Evolutionary conservation across 1,140 invertebrate genomes (phyloP).

Genomic region (Stegodyphus dumicola): DNA sequence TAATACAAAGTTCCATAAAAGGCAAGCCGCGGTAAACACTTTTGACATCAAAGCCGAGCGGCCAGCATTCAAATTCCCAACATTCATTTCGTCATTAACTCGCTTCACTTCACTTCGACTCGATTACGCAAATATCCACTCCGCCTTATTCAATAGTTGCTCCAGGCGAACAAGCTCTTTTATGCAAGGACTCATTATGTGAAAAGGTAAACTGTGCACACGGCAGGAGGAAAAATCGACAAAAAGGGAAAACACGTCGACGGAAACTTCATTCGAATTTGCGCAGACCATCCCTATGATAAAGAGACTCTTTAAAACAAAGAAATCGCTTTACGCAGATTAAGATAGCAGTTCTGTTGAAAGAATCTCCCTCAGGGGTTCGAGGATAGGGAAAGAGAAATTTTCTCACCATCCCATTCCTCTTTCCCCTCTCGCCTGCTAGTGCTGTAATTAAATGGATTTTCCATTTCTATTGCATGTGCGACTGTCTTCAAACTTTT

Average conservation of each 20-base stretch:
- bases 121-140: neutral
- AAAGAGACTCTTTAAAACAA: slow-evolving; percentile 25
- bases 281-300: neutral
- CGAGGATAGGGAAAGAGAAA: too few species aligned
- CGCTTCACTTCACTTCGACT: slow-evolving; percentile 7
- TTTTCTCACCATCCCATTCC: too few species aligned
- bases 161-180: neutral
- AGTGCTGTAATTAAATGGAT: slow-evolving; percentile 22
- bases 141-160: neutral
- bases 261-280: neutral
- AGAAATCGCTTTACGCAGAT: slow-evolving; percentile 5
- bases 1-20: neutral
- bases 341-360: slow-evolving; percentile 2
- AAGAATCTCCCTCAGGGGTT: neutral
- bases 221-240: too few species aligned
- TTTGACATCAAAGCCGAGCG: neutral
- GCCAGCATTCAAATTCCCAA: neutral
- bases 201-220: neutral
- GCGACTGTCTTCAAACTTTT: neutral
- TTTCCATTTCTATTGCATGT: slow-evolving; percentile 20
- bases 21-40: neutral
- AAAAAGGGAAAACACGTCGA: neutral
- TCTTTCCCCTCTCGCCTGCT: neutral
- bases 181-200: neutral
- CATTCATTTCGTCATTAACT: neutral